Base-by-base conservation (phyloP, 2,888 invertebrate species). In the Diarsia brunnea region DNA sequence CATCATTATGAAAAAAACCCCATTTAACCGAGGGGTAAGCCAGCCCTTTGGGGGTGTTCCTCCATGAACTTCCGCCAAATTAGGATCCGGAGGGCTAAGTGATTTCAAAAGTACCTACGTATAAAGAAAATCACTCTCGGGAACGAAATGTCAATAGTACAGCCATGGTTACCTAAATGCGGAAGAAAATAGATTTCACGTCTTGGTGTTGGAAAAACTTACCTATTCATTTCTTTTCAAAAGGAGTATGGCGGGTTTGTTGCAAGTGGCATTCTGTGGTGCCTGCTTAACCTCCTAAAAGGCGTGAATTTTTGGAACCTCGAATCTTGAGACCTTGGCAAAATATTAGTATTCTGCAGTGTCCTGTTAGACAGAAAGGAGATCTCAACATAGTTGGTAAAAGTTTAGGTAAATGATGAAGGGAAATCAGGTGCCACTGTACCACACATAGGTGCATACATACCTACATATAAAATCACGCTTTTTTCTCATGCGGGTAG, bases 31-130 rank as follows among this genome's bases (percentile, higher is more conserved):
- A 72, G 65, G 77, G 84, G 66, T 81, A 67, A 69, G 61, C 38
- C 47, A 55, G 64, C 58, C 68, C 69, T 69, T 81, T 73, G 60
- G 84, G 84, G 79, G 84, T 72, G 65, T 67, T 83, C 58, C 66
- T 31, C 55, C 81, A 66, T 69, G 84, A 73, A 69, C 61, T 84
- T 72, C 79, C 84, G 79, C 45, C 51, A 80, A 80, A 78, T 81
- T 84, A 66, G 47, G 51, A 79, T 38, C 24, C 69, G 58, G 72
- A 58, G 80, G 61, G 43, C 60, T 79, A 58, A 81, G 61, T 81
- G 66, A 66, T 71, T 84, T 1, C 24, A 53, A 60, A 83, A 78
- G 64, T 83, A 47, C 4, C 2, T n/a, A 38, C 47, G 58, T 21
- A 21, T 58, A 66, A 71, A 31, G 45, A 47, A 63, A 67, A 82